Percentiles rank a stretch among this genome's conserved stretches.
Conservation (phyloP, 1,140 invertebrate genomes). For the Leptinotarsa defecta region DNA sequence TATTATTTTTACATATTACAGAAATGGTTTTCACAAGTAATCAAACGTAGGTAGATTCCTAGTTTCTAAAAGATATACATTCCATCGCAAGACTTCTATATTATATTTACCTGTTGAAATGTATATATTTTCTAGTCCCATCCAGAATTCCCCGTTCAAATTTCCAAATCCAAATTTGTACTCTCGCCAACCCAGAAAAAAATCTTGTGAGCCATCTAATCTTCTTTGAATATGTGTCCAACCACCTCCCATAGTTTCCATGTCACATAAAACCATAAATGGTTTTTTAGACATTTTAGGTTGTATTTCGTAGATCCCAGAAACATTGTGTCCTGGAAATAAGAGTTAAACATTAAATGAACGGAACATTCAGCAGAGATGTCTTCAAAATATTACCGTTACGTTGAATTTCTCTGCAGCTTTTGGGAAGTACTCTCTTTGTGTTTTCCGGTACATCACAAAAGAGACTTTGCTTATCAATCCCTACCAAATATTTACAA, state of each 20-base stretch:
- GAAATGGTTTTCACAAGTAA: too few relatives aligned
- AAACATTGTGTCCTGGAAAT: conserved; percentile 4
- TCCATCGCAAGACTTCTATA: too few relatives aligned
- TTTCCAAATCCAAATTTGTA: conserved; percentile 64
- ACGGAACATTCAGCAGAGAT: not conserved
- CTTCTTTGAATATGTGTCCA: conserved; percentile 70
- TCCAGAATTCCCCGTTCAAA: conserved; percentile 59
- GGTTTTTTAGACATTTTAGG: conserved; percentile 47
- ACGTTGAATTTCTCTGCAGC: conserved; percentile 12
- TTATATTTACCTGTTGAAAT: conserved; percentile 49
- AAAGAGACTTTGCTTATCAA: not conserved
- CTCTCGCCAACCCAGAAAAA: conserved; percentile 66
- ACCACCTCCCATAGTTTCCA: conserved; percentile 61
- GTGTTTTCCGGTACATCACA: not conserved
- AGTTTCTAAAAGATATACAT: too few relatives aligned
- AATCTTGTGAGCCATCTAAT: conserved; percentile 66
- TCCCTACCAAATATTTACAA: not conserved
- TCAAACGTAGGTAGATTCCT: too few relatives aligned
- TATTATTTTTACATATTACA: too few relatives aligned
- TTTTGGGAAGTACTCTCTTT: not conserved
- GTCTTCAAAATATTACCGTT: conserved; percentile 31
- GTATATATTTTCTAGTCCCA: conserved; percentile 58
- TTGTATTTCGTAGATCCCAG: conserved; percentile 52
- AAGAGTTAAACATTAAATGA: too few relatives aligned
- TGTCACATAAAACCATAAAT: conserved; percentile 68